Base-by-base conservation (phyloP, 2,888 invertebrate species). In the Meandrusa payeni region DNA sequence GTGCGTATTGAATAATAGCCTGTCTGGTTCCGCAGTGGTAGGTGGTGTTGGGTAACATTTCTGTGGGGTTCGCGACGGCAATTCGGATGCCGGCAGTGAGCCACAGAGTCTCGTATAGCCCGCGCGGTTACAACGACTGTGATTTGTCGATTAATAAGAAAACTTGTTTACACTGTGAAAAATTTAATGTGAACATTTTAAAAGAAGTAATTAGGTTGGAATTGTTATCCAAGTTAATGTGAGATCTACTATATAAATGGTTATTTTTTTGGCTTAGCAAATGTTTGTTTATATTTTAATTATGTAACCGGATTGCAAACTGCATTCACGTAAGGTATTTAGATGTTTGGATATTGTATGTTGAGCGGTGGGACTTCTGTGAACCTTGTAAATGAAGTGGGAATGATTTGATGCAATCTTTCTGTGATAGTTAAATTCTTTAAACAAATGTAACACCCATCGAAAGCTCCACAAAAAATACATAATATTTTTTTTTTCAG, bases 1-100 rank as follows among this genome's bases (percentile, higher is more conserved):
- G 29, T 22, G 41, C 27, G 46, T 48, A 44, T 52, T 52, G 46
- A 46, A 52, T 50, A 50, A 52, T 42, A 48, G 33, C 39, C 11
- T 22, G 34, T 29, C 48, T 31, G 43, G 50, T 52, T 50, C 45
- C 29, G 36, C 19, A 20, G 50, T 51, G 47, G 52, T 52, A 45
- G 52, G 41, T 46, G 41, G 22, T 46, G 42, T 52, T 52, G 48
- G 33, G 50, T 52, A 52, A 52, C 38, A 26, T 11, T 15, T 31
- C 15, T 39, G 38, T 24, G 5, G 20, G 11, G 13, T 11, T 10
- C 23, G 26, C 42, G 28, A 31, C 41, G 17, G 26, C 41, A 13
- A 22, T 26, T 38, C 15, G 24, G 41, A 9, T 26, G 41, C 36
- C 39, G 42, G 28, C 49, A 46, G 46, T 49, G 11, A 38, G 9